Evolutionary conservation across 2,888 invertebrate species (phyloP).

Genomic region (Julus scandinavius): DNA sequence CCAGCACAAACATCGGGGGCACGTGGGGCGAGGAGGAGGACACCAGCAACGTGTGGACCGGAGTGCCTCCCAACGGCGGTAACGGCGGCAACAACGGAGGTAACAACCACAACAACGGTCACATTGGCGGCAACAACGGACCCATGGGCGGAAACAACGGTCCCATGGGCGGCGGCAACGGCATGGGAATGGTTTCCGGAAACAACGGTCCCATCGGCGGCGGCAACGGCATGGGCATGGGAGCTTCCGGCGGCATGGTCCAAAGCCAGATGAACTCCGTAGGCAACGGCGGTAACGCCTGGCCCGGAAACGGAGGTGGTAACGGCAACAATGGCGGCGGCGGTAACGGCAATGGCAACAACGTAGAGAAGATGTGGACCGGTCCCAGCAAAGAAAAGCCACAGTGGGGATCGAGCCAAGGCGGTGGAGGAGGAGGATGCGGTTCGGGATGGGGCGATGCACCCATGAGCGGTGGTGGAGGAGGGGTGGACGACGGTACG

Average conservation of each 20-base stretch:
- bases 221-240: conserved; percentile 59
- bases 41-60: conserved; percentile 88
- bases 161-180: not conserved
- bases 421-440: conserved; percentile 40
- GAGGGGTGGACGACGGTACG: conserved; percentile 57
- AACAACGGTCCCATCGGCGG: conserved; percentile 57
- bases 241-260: conserved; percentile 59
- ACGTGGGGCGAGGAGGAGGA: conserved; percentile 97
- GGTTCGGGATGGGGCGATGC: conserved; percentile 57
- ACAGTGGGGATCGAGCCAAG: conserved; percentile 50
- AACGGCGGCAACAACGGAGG: conserved; percentile 62
- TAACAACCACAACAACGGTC: no score
- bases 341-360: not conserved
- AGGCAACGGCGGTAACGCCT: conserved; percentile 60
- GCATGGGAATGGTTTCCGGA: conserved; percentile 52
- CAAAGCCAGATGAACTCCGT: conserved; percentile 48
- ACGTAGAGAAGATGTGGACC: conserved; percentile 54
- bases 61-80: conserved; percentile 72
- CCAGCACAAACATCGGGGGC: conserved; percentile 87
- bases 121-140: not conserved
- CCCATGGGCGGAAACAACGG: conserved; percentile 37
- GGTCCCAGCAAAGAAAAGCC: conserved; percentile 45
- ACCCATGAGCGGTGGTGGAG: not conserved
- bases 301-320: conserved; percentile 67
- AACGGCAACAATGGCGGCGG: conserved; percentile 66